A percentile compares a stretch with the other conserved stretches of the same genome.
These are phyloP conservation scores for Drosophila lacicola DNA, from an alignment of 2,888 invertebrate species.

Conservation along the genomic window DNA sequence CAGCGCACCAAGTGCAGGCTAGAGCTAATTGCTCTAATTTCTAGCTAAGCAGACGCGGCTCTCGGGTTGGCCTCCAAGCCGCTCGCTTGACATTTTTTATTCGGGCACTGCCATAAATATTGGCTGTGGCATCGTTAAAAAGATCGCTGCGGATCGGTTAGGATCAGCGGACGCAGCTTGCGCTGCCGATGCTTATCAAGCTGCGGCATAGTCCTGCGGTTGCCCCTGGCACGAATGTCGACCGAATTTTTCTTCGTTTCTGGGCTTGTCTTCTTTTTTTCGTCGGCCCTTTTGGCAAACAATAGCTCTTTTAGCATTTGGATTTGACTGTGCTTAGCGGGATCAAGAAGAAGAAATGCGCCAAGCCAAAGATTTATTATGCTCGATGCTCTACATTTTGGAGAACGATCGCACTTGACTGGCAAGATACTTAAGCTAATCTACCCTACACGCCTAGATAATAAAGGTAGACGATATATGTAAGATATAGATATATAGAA, in stretches of 20 bases:
- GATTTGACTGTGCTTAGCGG: conserved; percentile 62
- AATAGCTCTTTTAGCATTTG: conserved; percentile 67
- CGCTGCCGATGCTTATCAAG: conserved; percentile 71
- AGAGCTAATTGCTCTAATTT: conserved; percentile 77
- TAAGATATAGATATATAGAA: not conserved
- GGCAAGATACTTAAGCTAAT: not conserved
- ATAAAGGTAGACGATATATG: not conserved
- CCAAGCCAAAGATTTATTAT: conserved; percentile 69
- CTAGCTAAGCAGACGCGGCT: conserved; percentile 57
- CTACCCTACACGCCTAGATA: not conserved
- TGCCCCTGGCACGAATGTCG: conserved; percentile 13
- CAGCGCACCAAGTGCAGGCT: conserved; percentile 35
- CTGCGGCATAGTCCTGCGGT: conserved; percentile 18
- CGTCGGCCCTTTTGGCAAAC: conserved; percentile 67
- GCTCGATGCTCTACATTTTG: conserved; percentile 55
- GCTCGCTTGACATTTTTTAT: conserved; percentile 38
- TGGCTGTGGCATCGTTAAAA: conserved; percentile 49
- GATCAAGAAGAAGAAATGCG: conserved; percentile 35
- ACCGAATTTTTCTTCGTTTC: conserved; percentile 65
- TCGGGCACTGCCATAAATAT: conserved; percentile 68
- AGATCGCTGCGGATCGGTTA: conserved; percentile 45
- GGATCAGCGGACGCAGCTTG: conserved; percentile 62
- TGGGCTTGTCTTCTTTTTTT: conserved; percentile 22
- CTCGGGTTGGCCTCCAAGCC: conserved; percentile 20
- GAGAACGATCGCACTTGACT: conserved; percentile 15